Evolutionary conservation across 2,113 vertebrate species (phyloP).

Genomic region (Anser cygnoides): DNA sequence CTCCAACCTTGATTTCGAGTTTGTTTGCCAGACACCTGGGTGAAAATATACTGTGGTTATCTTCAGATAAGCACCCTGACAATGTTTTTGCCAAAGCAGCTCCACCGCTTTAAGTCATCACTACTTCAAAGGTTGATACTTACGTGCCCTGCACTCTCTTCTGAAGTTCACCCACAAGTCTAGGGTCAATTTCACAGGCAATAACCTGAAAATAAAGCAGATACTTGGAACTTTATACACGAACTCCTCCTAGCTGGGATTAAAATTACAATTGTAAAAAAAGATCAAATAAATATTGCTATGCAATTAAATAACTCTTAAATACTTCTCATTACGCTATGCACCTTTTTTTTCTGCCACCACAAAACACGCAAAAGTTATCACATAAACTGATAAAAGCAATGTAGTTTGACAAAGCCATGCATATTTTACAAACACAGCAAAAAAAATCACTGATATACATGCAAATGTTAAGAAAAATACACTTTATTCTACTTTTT

Average conservation of each 20-base stretch:
- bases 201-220: constrained; percentile 82
- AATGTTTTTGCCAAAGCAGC: not conserved
- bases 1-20: constrained; percentile 94
- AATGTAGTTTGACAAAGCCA: not conserved
- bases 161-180: constrained; percentile 95
- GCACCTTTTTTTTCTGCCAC: not conserved
- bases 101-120: accelerated
- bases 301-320: not conserved
- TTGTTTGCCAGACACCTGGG: constrained; percentile 83
- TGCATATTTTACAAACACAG: accelerated
- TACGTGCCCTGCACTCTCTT: constrained; percentile 98
- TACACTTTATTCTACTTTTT: not conserved
- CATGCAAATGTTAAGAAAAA: not conserved
- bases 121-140: constrained; percentile 55
- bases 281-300: not conserved
- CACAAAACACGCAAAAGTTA: not conserved
- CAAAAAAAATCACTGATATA: accelerated
- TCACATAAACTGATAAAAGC: accelerated
- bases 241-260: not conserved
- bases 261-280: not conserved
- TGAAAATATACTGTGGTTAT: not conserved
- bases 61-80: not conserved
- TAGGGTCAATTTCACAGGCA: constrained; percentile 94
- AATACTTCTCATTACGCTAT: accelerated
- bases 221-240: not conserved